These are phyloP conservation scores for Augiades crinisus DNA, from an alignment of 2,888 invertebrate genomes.

Conservation along the genomic window DNA sequence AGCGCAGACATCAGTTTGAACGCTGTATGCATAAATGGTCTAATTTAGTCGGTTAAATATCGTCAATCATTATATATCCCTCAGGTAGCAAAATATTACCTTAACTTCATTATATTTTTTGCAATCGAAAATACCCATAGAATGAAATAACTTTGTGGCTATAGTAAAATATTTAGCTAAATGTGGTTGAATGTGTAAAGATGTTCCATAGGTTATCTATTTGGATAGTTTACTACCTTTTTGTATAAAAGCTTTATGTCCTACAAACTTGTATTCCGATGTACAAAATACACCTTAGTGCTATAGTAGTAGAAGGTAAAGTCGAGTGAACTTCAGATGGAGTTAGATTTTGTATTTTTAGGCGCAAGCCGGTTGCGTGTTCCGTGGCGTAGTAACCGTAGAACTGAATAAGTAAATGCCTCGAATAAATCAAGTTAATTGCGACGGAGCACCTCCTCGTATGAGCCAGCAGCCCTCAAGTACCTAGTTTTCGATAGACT, in stretches of 20 bases:
- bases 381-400: slow-evolving; percentile 63
- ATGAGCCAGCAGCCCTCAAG: slow-evolving; percentile 62
- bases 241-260: slow-evolving; percentile 10
- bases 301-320: background rate
- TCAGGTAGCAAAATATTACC: no score
- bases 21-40: no score
- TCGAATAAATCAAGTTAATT: slow-evolving; percentile 81
- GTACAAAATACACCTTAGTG: slow-evolving; percentile 34
- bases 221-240: slow-evolving; percentile 51
- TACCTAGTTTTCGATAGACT: slow-evolving; percentile 55
- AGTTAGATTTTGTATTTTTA: slow-evolving; percentile 44
- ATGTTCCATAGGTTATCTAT: slow-evolving; percentile 51
- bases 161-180: slow-evolving; percentile 56
- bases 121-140: background rate
- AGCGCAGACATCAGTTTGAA: no score
- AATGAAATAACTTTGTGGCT: slow-evolving; percentile 44
- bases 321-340: slow-evolving; percentile 6
- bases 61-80: no score
- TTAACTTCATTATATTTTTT: background rate
- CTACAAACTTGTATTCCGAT: slow-evolving; percentile 21
- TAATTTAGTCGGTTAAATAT: no score
- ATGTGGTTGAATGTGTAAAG: slow-evolving; percentile 57
- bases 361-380: slow-evolving; percentile 54
- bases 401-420: slow-evolving; percentile 79
- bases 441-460: slow-evolving; percentile 73